A percentile compares a stretch with the other conserved stretches of the same genome.
phyloP scores from a whole-genome alignment of 2,888 invertebrate species.

The Eilema depressum region DNA sequence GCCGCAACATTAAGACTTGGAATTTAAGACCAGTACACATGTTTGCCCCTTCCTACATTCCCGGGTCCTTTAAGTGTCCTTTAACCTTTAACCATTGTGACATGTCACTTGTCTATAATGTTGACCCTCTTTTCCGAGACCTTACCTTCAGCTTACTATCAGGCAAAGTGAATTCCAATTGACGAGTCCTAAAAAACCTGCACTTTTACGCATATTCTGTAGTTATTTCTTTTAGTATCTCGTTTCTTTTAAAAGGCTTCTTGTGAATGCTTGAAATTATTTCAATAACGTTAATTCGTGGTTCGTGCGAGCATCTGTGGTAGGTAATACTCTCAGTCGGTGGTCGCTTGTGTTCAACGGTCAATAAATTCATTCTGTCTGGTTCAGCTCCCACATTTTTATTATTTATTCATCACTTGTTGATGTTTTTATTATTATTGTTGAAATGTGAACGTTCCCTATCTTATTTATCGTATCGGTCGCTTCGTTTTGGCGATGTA shows the following conservation, averaged over 20 bases:
- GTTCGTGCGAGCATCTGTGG: conserved; percentile 18
- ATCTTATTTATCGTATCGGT: conserved; percentile 8
- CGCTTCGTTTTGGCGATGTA: background rate
- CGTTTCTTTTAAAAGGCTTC: background rate
- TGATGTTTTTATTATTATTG: conserved; percentile 41
- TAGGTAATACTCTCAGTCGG: conserved; percentile 49
- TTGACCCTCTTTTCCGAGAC: no score
- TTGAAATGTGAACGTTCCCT: conserved; percentile 25
- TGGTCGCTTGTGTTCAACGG: conserved; percentile 54
- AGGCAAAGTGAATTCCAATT: no score
- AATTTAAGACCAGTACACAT: no score
- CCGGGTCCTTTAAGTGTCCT: no score
- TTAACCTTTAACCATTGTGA: no score
- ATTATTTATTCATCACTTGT: conserved; percentile 39
- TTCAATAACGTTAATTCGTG: background rate
- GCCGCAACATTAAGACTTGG: no score
- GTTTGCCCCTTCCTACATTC: no score
- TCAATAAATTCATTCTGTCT: conserved; percentile 33
- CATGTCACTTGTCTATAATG: no score
- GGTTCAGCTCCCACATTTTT: conserved; percentile 50
- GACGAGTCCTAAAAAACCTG: no score
- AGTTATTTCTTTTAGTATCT: background rate
- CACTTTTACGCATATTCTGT: background rate
- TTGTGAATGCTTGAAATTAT: background rate
- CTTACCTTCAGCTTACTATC: no score